Evolutionary conservation across 2,797 vertebrate species (phyloP), one percentile per base, ranked within the genome.

Genomic region (Manis crassicaudata): DNA sequence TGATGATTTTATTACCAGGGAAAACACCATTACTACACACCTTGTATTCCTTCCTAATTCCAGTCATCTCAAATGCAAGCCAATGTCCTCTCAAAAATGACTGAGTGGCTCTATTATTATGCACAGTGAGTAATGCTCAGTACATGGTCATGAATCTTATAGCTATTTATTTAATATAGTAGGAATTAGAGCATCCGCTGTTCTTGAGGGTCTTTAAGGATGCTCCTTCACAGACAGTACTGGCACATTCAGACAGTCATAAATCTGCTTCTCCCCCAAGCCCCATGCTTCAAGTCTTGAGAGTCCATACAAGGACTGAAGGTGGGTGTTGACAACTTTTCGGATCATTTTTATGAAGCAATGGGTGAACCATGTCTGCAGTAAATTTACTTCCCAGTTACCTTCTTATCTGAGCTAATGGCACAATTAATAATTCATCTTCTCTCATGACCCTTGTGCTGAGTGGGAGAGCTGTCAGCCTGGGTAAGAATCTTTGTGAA

Each of bases 351-450:
- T 67, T 37, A 72, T 76, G 63, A 80, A 63, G 91, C 40, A 62
- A 7, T 3, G 70, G 16, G 27, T 18, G 25, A 23, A 23, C 7
- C 0, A 6, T 3, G 18, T 62, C 43, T 17, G 29, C 60, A 3
- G 37, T 46, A 54, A 73, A 93, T 92, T 76, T 40, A 37, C 72
- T 92, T 86, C 16, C 46, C 60, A 43, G 10, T 73, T 63, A 62
- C 40, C 56, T 89, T 82, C 46, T 67, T 21, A 46, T 82, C 43
- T 62, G 52, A 83, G 63, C 86, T 73, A 76, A 87, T 77, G 88
- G 62, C 43, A 92, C 65, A 62, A 63, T 46, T 75, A 52, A 75
- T 68, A 65, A 81, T 65, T 89, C 86, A 72, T 68, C 90, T 72
- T 82, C 54, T 62, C 43, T 37, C 10, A 1, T 3, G 79, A 43